Evolutionary conservation across 1,140 invertebrate species (phyloP).

Genomic region (Dinoponera quadriceps): DNA sequence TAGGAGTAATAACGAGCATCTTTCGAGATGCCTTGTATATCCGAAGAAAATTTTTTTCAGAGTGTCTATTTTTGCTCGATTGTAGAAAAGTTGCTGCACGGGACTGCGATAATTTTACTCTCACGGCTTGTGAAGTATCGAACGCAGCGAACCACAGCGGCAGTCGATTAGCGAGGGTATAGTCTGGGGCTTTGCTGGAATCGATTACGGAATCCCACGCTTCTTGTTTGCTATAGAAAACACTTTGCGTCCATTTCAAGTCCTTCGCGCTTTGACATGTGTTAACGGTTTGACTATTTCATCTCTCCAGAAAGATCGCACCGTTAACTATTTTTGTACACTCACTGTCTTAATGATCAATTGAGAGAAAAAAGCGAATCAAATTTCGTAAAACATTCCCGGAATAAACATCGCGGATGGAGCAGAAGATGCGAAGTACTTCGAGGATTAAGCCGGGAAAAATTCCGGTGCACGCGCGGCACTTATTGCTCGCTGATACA

Average conservation of each 20-base stretch:
- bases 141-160: constrained; percentile 33
- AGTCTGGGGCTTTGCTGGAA: constrained; percentile 44
- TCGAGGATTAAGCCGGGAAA: neutral
- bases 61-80: constrained; percentile 39
- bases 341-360: neutral
- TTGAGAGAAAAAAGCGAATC: neutral
- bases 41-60: constrained; percentile 13
- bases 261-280: constrained; percentile 26
- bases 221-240: constrained; percentile 53
- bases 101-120: constrained; percentile 45
- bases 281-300: neutral
- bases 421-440: neutral
- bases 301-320: neutral
- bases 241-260: constrained; percentile 35
- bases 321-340: neutral
- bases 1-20: neutral
- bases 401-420: neutral
- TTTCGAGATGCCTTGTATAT: neutral
- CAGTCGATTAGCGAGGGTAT: constrained; percentile 53
- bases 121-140: constrained; percentile 43
- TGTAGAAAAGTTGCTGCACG: constrained; percentile 29
- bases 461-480: neutral
- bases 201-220: constrained; percentile 57
- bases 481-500: constrained; percentile 13
- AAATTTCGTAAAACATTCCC: neutral